phyloP scores from a whole-genome alignment of 2,888 invertebrate species.

The Chymomyza caudatula region DNA sequence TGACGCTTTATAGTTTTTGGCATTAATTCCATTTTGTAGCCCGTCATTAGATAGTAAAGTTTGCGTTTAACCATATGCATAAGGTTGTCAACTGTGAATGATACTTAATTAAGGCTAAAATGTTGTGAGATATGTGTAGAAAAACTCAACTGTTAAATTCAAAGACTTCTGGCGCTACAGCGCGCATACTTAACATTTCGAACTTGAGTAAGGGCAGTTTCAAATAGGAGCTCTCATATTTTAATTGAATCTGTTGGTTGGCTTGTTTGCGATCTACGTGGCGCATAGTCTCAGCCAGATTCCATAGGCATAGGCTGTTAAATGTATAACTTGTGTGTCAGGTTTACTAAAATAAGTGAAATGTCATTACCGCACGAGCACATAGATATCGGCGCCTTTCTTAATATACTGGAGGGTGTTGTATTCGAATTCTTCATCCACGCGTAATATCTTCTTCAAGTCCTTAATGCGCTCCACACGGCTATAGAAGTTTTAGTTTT shows the following conservation, averaged over 20 bases:
- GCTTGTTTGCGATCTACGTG: conserved; percentile 74
- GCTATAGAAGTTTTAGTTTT: conserved; percentile 33
- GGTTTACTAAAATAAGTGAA: no score
- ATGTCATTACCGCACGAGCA: conserved; percentile 65
- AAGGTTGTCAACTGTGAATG: conserved; percentile 42
- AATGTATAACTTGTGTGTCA: background rate
- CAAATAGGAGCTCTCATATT: no score
- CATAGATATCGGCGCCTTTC: conserved; percentile 65
- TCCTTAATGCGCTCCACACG: conserved; percentile 63
- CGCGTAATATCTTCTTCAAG: conserved; percentile 47
- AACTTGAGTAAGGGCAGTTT: conserved; percentile 68
- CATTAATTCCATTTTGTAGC: conserved; percentile 22
- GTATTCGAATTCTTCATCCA: conserved; percentile 48
- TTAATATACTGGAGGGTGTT: conserved; percentile 53
- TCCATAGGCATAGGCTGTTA: conserved; percentile 68
- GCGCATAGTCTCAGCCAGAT: conserved; percentile 69
- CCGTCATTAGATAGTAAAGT: conserved; percentile 41
- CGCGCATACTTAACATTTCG: conserved; percentile 52
- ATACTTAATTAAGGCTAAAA: background rate
- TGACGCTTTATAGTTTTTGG: conserved; percentile 4
- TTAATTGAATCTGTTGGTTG: no score
- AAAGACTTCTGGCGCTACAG: conserved; percentile 54
- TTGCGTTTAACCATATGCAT: conserved; percentile 47
- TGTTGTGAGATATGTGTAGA: background rate
- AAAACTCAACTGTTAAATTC: conserved; percentile 57